A percentile compares a stretch with the other conserved stretches of the same genome.
Evolutionary conservation across 1,140 invertebrate genomes (phyloP).

Genomic region (Zaprionus nigranus): DNA sequence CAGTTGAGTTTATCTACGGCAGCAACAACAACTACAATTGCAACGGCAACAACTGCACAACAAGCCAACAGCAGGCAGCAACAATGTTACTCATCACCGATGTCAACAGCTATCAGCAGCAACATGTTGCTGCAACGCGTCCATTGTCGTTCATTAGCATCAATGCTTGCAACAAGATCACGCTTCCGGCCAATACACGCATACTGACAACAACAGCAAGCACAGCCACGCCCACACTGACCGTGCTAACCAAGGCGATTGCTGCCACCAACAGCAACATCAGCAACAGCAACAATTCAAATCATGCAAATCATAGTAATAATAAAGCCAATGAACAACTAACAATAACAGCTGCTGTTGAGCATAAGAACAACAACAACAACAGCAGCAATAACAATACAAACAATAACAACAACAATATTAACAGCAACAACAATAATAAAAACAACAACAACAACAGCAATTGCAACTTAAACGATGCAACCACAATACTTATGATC

Average conservation of each 20-base stretch:
- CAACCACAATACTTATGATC: slow-evolving; percentile 72
- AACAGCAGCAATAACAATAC: slow-evolving; percentile 13
- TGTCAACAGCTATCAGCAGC: slow-evolving; percentile 74
- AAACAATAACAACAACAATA: slow-evolving; percentile 38
- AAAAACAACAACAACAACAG: slow-evolving; percentile 48
- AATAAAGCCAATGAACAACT: slow-evolving; percentile 70
- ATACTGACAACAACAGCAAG: slow-evolving; percentile 66
- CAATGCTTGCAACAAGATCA: slow-evolving; percentile 79
- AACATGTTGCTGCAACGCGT: slow-evolving; percentile 58
- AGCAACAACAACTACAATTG: slow-evolving; percentile 4
- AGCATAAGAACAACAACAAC: slow-evolving; percentile 25
- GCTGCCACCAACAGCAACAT: neutral
- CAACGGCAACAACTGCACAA: slow-evolving; percentile 25
- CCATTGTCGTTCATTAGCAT: slow-evolving; percentile 78
- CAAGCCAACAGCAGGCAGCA: slow-evolving; percentile 48
- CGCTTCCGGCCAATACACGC: slow-evolving; percentile 75
- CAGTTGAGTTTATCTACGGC: neutral
- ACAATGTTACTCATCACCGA: slow-evolving; percentile 79
- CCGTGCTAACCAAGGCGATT: slow-evolving; percentile 64
- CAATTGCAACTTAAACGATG: slow-evolving; percentile 30
- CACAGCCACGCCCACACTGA: slow-evolving; percentile 54
- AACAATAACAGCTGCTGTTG: slow-evolving; percentile 59
- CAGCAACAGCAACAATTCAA: slow-evolving; percentile 51
- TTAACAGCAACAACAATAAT: slow-evolving; percentile 44
- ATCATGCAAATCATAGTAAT: slow-evolving; percentile 4